phyloP scores from a whole-genome alignment of 2,888 invertebrate genomes.

The Mesodorylaimus sp. region DNA sequence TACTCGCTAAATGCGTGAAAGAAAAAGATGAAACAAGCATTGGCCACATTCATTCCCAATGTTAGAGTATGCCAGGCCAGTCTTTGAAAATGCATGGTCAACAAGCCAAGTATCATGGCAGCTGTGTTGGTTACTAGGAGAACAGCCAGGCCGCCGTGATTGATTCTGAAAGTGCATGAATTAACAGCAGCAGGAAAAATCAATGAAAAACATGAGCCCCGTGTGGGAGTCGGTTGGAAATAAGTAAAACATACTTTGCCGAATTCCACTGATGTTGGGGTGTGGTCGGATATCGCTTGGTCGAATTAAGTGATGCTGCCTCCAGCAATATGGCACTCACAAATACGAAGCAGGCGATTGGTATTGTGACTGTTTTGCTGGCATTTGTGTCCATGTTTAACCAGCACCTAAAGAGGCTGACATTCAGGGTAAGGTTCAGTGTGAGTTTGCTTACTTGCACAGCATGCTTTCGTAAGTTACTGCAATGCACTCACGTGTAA shows the following conservation, averaged over 20 bases:
- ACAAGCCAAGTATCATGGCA: not conserved
- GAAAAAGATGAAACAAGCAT: not conserved
- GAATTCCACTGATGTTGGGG: not conserved
- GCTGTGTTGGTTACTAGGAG: not conserved
- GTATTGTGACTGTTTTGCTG: not conserved
- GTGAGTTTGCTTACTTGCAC: not conserved
- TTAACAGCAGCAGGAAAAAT: too few species aligned
- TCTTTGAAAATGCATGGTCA: not conserved
- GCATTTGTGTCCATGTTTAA: not conserved
- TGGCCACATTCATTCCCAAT: not conserved
- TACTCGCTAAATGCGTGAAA: not conserved
- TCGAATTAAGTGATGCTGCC: not conserved
- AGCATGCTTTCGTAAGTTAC: not conserved
- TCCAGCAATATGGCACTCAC: not conserved
- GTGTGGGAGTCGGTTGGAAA: too few species aligned
- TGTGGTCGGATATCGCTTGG: not conserved
- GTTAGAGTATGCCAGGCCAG: not conserved
- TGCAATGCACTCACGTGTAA: not conserved
- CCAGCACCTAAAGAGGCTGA: not conserved
- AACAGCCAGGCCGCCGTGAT: not conserved
- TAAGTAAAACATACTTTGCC: not conserved
- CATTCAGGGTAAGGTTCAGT: too few species aligned
- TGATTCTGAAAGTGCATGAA: not conserved
- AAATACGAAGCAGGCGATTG: not conserved
- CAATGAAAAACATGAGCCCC: too few species aligned